Evolutionary conservation across 2,888 invertebrate species (phyloP).

Genomic region (Alsophila aescularia): DNA sequence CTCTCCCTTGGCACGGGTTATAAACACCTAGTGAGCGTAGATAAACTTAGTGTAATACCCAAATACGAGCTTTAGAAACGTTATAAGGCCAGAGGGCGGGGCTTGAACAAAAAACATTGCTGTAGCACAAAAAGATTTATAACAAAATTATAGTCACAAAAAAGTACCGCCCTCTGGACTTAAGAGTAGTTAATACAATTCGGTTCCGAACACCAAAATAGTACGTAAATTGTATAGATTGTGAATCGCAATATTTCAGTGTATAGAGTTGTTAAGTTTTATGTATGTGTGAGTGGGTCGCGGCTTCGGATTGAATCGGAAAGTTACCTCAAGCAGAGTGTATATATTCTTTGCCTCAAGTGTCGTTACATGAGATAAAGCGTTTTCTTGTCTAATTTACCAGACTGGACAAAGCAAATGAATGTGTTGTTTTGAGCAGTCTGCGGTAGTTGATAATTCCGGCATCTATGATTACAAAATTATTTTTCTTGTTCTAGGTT

Average conservation of each 20-base stretch:
- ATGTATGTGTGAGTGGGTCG: constrained; percentile 42
- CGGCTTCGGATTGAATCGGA: constrained; percentile 33
- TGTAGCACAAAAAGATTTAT: constrained; percentile 33
- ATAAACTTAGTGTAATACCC: constrained; percentile 69
- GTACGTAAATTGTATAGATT: constrained; percentile 75
- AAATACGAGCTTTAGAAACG: constrained; percentile 70
- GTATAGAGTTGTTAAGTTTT: constrained; percentile 42
- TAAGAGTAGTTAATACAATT: constrained; percentile 64
- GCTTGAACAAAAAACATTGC: constrained; percentile 22
- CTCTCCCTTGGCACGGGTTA: constrained; percentile 11
- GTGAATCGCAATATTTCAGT: constrained; percentile 72
- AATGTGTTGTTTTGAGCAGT: no score
- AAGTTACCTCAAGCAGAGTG: constrained; percentile 3
- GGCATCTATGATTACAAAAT: no score
- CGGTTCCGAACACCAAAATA: constrained; percentile 78
- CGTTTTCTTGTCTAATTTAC: no score
- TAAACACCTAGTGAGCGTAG: constrained; percentile 60
- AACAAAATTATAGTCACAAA: constrained; percentile 26
- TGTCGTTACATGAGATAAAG: no score
- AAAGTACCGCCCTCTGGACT: constrained; percentile 43
- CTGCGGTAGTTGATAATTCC: no score
- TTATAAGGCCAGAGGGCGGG: constrained; percentile 43
- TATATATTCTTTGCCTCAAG: not conserved
- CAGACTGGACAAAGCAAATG: no score
- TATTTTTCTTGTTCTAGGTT: not conserved